Evolutionary conservation across 2,797 vertebrate species (phyloP).

Genomic region (Muscicapa striata): DNA sequence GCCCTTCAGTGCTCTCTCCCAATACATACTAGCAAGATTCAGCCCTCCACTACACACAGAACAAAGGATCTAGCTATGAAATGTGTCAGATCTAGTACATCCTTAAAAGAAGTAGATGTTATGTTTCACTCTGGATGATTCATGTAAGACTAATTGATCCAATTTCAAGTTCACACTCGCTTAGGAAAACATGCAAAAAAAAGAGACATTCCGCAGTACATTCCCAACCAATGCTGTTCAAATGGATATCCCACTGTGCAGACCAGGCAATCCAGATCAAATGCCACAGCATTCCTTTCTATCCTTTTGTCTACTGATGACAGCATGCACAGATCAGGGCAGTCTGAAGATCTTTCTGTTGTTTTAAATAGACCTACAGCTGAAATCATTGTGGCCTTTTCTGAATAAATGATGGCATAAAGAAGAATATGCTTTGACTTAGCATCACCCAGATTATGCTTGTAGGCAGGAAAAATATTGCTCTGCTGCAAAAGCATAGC

Average conservation of each 20-base stretch:
- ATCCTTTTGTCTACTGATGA: background rate
- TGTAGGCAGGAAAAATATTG: background rate
- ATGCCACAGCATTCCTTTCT: background rate
- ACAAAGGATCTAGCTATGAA: background rate
- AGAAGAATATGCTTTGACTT: background rate
- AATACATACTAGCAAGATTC: background rate
- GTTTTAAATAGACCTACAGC: background rate
- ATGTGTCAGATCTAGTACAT: background rate
- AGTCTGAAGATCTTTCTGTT: background rate
- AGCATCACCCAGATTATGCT: background rate
- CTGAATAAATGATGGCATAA: background rate
- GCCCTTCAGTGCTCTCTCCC: background rate
- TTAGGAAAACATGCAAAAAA: background rate
- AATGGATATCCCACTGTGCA: background rate
- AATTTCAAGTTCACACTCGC: background rate
- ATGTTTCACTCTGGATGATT: background rate
- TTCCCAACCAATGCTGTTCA: background rate
- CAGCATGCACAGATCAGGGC: background rate
- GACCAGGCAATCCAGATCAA: background rate
- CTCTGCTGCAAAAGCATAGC: background rate
- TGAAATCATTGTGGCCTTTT: background rate
- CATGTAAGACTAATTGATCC: background rate
- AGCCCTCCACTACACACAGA: background rate
- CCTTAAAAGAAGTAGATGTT: background rate
- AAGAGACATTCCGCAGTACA: background rate